Evolutionary conservation across 2,888 invertebrate species (phyloP), one percentile per base, ranked within the genome.

Genomic region (Parapristionchus giblindavisi): DNA sequence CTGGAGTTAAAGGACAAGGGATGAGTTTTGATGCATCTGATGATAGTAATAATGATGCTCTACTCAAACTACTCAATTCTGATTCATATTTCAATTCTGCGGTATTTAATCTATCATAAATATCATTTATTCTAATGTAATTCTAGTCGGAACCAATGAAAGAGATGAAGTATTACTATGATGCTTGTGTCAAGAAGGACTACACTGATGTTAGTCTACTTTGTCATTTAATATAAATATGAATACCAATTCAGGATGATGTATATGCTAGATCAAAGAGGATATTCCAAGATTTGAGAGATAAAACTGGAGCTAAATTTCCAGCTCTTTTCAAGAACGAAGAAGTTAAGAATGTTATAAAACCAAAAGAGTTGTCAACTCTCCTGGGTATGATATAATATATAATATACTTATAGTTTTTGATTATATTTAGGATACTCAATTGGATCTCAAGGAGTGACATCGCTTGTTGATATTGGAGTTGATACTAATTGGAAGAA

Each of bases 401-500:
- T 27, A 14, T 27, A 6, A 1, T 36, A 6, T 58, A 24, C 58
- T n/a, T n/a, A 58, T 17, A 17, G 11, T 17, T 24, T 24, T 58
- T n/a, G 24, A 11, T 24, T 14, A 36, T 70, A 17, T 54, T 29
- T 24, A 75, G 66, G 79, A 51, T 56, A 75, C 2, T 68, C 79
- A 0, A 27, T 77, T 1, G 83, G 80, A 27, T 21, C 21, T 2
- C 51, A 52, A 14, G 82, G 83, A 24, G 71, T 79, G 17, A 66
- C 71, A 43, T 79, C 80, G 1, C 66, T 81, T 3, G 72, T 81
- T n/a, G 77, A 80, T 3, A 61, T 77, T 0, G 43, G 61, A 54
- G 79, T 84, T 27, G 84, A 85, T 60, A 85, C 86, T 1, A 84
- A 86, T 75, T 85, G 85, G 85, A 79, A 80, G 60, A 80, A 85